phyloP scores from a whole-genome alignment of 2,797 vertebrate species.

The Ctenopoma kingsleyae region DNA sequence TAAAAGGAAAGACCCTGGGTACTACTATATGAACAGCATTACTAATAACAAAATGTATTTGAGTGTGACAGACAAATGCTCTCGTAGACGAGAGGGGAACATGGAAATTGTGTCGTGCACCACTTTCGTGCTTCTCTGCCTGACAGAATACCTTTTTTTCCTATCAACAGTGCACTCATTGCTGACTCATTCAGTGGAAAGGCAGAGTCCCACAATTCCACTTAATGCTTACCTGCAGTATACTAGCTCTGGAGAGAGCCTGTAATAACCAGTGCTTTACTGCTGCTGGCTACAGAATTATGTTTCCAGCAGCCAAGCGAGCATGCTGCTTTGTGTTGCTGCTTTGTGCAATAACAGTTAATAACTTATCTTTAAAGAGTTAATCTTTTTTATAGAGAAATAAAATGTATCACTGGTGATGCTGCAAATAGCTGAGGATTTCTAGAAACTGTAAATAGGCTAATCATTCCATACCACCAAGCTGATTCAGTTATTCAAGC shows the following conservation, averaged over 20 bases:
- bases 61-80: constrained; percentile 4
- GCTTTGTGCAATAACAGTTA: constrained; percentile 14
- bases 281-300: constrained; percentile 16
- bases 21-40: constrained; percentile 8
- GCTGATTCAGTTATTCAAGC: constrained; percentile 20
- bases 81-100: neutral
- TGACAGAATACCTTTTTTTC: constrained; percentile 37
- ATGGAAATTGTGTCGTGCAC: constrained; percentile 13
- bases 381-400: constrained; percentile 9
- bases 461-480: neutral
- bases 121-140: constrained; percentile 40
- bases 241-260: constrained; percentile 23
- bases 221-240: constrained; percentile 51
- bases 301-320: constrained; percentile 18
- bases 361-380: constrained; percentile 4
- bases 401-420: constrained; percentile 3
- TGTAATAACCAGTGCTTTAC: constrained; percentile 51
- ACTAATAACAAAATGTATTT: constrained; percentile 11
- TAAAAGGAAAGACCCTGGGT: neutral
- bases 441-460: constrained; percentile 10
- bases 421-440: constrained; percentile 1
- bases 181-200: constrained; percentile 59
- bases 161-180: constrained; percentile 31
- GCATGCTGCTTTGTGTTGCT: neutral
- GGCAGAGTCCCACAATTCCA: constrained; percentile 53